Percentiles rank a stretch among this genome's conserved stretches.
These are phyloP conservation scores for Nephrotoma guestfalica DNA, from an alignment of 2,888 invertebrate species.

Conservation along the genomic window DNA sequence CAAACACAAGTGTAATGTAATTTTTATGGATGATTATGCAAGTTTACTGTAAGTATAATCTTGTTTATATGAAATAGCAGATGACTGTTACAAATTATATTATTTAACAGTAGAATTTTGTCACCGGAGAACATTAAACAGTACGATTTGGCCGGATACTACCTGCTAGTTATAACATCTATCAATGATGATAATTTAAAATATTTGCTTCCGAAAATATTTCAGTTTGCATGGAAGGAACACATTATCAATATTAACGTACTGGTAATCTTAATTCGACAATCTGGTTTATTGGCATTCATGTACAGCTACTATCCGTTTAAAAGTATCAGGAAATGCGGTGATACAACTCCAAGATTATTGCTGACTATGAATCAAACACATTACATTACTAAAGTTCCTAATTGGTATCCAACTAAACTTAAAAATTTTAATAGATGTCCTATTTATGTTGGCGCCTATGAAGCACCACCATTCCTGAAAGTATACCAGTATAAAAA, in stretches of 20 bases:
- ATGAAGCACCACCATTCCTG: slow-evolving; percentile 6
- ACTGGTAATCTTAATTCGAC: neutral
- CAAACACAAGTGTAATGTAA: neutral
- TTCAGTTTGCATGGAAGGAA: slow-evolving; percentile 6
- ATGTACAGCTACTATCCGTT: slow-evolving; percentile 13
- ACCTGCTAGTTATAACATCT: neutral
- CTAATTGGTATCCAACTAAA: slow-evolving; percentile 8
- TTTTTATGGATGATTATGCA: neutral
- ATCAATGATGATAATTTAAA: neutral
- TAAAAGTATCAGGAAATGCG: slow-evolving; percentile 4
- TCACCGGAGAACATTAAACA: neutral
- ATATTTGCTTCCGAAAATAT: neutral
- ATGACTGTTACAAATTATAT: too few relatives aligned
- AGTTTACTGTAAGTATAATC: neutral
- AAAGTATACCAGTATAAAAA: neutral
- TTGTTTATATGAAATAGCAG: too few relatives aligned
- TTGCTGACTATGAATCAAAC: neutral
- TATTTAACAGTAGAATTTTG: neutral
- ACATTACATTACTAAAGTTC: neutral
- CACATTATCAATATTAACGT: slow-evolving; percentile 7
- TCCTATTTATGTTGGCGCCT: slow-evolving; percentile 6
- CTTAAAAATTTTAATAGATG: slow-evolving; percentile 8
- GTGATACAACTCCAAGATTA: slow-evolving; percentile 6
- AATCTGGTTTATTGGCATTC: neutral
- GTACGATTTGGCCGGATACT: neutral